These are phyloP conservation scores for Creontiades dilutus DNA, from an alignment of 2,888 invertebrate genomes.

Conservation along the genomic window DNA sequence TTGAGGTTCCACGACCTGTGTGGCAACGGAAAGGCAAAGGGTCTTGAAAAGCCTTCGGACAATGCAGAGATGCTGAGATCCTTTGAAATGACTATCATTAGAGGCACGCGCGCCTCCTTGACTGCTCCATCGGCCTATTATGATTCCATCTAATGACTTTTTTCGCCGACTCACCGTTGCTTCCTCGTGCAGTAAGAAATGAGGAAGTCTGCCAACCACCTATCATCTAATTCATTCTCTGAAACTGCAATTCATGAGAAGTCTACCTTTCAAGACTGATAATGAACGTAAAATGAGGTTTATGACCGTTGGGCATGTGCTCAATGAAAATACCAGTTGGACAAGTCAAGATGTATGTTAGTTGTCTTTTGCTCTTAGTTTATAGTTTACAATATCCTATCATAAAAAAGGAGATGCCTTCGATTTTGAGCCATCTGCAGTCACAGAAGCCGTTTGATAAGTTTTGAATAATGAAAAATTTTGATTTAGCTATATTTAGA, in stretches of 20 bases:
- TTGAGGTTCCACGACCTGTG: conserved; percentile 1
- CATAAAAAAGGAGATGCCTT: too few species aligned
- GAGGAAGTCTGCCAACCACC: background rate
- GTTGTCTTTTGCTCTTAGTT: too few species aligned
- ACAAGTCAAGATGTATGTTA: too few species aligned
- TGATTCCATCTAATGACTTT: conserved; percentile 32
- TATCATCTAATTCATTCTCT: background rate
- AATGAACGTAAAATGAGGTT: too few species aligned
- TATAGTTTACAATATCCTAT: too few species aligned
- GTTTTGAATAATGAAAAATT: too few species aligned
- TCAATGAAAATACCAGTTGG: too few species aligned
- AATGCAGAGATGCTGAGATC: conserved; percentile 32
- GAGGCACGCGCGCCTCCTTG: conserved; percentile 27
- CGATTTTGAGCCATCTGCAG: too few species aligned
- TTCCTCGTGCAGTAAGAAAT: background rate
- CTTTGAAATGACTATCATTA: conserved; percentile 36
- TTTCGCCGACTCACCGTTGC: conserved; percentile 33
- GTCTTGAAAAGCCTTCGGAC: conserved; percentile 22
- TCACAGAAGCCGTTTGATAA: too few species aligned
- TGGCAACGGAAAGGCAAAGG: background rate
- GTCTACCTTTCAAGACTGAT: background rate
- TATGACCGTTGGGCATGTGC: too few species aligned
- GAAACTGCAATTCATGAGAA: background rate
- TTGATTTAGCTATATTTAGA: too few species aligned
- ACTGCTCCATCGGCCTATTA: conserved; percentile 35